phyloP scores from a whole-genome alignment of 1,140 invertebrate species.

The Drosophila lacertosa region DNA sequence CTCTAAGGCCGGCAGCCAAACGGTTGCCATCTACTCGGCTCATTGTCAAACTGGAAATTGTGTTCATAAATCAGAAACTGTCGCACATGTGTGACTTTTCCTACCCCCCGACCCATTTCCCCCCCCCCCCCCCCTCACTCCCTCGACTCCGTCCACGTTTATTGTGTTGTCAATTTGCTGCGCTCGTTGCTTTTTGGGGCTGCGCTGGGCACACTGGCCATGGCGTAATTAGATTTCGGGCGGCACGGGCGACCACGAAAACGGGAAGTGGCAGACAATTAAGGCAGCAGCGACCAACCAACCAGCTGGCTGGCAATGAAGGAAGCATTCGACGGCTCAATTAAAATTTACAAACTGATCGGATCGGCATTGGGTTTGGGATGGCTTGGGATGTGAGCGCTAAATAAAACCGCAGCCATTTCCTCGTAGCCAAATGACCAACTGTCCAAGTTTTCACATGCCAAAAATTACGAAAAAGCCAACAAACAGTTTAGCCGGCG shows the following conservation, averaged over 20 bases:
- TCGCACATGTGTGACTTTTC: conserved; percentile 73
- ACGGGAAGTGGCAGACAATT: conserved; percentile 76
- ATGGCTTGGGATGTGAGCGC: conserved; percentile 28
- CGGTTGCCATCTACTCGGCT: conserved; percentile 37
- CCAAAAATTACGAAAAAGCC: conserved; percentile 1
- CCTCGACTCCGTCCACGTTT: conserved; percentile 49
- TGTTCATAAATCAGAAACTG: conserved; percentile 79
- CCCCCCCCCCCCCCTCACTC: not conserved
- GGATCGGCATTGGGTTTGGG: conserved; percentile 35
- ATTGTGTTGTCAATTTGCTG: conserved; percentile 79
- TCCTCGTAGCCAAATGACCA: conserved; percentile 74
- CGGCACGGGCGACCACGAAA: conserved; percentile 63
- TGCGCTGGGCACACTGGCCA: conserved; percentile 33
- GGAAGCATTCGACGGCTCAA: conserved; percentile 68
- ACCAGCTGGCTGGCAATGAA: conserved; percentile 40
- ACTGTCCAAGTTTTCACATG: conserved; percentile 62
- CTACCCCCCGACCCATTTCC: conserved; percentile 4
- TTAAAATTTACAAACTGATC: conserved; percentile 64
- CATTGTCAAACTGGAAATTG: conserved; percentile 78
- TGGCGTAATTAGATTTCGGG: conserved; percentile 73
- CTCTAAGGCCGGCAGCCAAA: conserved; percentile 27
- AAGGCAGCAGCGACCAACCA: conserved; percentile 43
- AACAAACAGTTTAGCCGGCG: conserved; percentile 50
- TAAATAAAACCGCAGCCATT: conserved; percentile 33
- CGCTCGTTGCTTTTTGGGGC: conserved; percentile 61